Conservation (phyloP, 2,888 invertebrate genomes). For the Lumbricus terrestris region DNA sequence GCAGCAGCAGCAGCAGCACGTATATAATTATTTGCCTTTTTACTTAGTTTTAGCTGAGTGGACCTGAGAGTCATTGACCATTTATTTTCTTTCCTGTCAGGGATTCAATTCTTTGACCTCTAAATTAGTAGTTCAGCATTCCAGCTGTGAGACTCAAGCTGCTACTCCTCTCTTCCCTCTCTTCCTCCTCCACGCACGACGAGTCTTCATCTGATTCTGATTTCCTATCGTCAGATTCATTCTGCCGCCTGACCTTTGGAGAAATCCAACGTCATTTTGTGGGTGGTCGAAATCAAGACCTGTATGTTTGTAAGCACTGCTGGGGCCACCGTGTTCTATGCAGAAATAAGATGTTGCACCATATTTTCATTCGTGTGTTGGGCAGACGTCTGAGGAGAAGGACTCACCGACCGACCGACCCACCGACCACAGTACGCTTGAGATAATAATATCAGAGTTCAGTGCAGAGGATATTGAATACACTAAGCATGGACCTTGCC, state of each 20-base stretch:
- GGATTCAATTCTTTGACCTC: background rate
- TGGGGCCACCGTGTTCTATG: background rate
- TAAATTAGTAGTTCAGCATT: background rate
- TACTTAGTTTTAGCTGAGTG: background rate
- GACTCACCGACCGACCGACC: no score
- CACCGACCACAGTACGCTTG: background rate
- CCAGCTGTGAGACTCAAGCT: background rate
- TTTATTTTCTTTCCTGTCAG: background rate
- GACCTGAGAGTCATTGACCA: background rate
- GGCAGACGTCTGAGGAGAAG: background rate
- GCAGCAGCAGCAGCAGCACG: background rate
- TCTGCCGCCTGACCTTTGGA: background rate
- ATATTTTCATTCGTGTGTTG: background rate
- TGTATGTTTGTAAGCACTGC: background rate
- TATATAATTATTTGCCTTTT: background rate
- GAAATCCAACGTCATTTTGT: background rate
- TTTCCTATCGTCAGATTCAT: background rate
- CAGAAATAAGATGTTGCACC: background rate
- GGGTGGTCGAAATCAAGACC: background rate
- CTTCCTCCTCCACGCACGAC: background rate
- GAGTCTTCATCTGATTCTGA: background rate
- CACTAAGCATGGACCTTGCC: background rate
- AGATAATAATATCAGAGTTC: constrained; percentile 12
- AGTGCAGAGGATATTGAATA: constrained; percentile 9
- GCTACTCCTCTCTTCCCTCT: no score